Conservation (phyloP, 1,140 invertebrate genomes). For the Galleria mellonella region DNA sequence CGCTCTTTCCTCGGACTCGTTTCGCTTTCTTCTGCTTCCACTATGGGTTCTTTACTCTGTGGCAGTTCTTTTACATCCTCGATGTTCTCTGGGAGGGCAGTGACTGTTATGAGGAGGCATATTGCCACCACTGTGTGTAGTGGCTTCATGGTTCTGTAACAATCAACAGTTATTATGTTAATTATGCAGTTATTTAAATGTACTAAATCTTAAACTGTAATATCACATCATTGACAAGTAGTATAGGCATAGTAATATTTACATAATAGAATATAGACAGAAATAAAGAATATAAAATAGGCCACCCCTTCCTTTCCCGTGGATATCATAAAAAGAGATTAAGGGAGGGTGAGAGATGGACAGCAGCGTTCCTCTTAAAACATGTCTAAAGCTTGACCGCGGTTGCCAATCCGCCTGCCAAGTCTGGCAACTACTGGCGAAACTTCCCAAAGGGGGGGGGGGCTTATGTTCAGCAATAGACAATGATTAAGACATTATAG, state of each 20-base stretch:
- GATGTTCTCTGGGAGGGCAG: slow-evolving; percentile 48
- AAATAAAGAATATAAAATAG: too few species aligned
- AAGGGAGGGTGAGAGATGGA: too few species aligned
- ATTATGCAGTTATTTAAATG: neutral
- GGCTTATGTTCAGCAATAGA: too few species aligned
- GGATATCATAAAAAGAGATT: too few species aligned
- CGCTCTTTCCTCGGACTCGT: slow-evolving; percentile 41
- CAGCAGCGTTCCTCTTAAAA: too few species aligned
- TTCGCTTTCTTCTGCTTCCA: slow-evolving; percentile 43
- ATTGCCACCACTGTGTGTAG: slow-evolving; percentile 56
- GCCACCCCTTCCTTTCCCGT: too few species aligned
- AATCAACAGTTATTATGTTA: slow-evolving; percentile 19
- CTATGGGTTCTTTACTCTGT: slow-evolving; percentile 33
- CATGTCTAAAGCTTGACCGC: too few species aligned
- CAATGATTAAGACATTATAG: too few species aligned
- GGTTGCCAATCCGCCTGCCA: too few species aligned
- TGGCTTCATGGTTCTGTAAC: slow-evolving; percentile 69
- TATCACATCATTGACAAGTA: neutral
- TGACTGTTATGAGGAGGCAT: slow-evolving; percentile 35
- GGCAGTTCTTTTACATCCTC: slow-evolving; percentile 48
- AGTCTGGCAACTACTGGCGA: too few species aligned
- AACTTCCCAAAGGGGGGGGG: too few species aligned
- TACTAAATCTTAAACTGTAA: too few species aligned
- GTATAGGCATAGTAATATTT: neutral
- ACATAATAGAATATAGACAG: neutral